phyloP scores from a whole-genome alignment of 2,797 vertebrate genomes.

The Amazonetta brasiliensis region DNA sequence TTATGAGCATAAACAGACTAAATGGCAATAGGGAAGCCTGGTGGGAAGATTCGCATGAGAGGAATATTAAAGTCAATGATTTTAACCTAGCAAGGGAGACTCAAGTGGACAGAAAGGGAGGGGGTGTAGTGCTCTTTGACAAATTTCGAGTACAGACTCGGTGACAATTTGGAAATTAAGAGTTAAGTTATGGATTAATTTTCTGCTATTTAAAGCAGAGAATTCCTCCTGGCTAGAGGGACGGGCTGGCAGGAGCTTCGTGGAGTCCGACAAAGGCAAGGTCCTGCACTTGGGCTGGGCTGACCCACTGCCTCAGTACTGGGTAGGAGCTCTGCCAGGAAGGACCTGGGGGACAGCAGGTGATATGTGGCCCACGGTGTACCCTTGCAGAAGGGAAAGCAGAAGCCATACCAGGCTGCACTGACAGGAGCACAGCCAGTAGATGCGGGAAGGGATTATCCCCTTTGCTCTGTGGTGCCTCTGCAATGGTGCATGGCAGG shows the following conservation, averaged over 20 bases:
- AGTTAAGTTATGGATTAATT: neutral
- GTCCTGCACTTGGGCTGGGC: neutral
- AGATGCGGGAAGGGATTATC: neutral
- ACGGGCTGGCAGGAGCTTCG: neutral
- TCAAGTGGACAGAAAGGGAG: conserved; percentile 16
- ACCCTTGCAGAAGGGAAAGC: neutral
- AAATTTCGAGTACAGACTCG: neutral
- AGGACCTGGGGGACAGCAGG: neutral
- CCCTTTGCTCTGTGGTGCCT: neutral
- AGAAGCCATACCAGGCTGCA: neutral
- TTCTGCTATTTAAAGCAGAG: neutral
- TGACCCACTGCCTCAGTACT: neutral
- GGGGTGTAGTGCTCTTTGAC: neutral
- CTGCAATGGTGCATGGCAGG: neutral
- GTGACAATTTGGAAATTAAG: neutral
- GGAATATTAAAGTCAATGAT: conserved; percentile 34
- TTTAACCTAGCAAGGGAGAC: conserved; percentile 5
- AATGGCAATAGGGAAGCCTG: conserved; percentile 32
- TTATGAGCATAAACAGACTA: conserved; percentile 36
- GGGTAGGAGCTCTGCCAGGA: neutral
- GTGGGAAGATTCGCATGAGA: conserved; percentile 31
- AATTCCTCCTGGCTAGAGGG: neutral
- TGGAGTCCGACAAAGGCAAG: neutral
- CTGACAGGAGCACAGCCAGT: neutral
- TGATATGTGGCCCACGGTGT: rapidly evolving